These are phyloP conservation scores for Ptychodera flava DNA, from an alignment of 35 echinoderm and acorn worm genomes.

Conservation along the genomic window DNA sequence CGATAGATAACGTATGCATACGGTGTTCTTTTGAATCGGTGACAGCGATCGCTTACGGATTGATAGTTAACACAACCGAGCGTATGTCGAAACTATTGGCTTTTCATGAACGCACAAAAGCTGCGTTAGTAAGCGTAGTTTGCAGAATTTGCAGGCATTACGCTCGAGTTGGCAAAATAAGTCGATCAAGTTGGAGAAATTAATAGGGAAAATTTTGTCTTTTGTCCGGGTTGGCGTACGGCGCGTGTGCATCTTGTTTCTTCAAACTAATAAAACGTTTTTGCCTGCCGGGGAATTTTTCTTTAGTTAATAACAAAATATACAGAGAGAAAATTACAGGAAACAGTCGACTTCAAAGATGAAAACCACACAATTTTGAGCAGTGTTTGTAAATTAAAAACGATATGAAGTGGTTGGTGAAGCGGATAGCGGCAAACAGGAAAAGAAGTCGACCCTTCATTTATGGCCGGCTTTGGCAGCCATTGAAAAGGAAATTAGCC, in stretches of 20 bases:
- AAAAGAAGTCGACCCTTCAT: neutral
- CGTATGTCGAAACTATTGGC: neutral
- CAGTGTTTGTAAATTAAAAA: neutral
- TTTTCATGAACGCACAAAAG: neutral
- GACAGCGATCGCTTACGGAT: neutral
- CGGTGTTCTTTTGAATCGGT: neutral
- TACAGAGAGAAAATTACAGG: neutral
- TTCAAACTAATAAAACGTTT: neutral
- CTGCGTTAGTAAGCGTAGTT: neutral
- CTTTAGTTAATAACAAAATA: neutral
- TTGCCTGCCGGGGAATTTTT: neutral
- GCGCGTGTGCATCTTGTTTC: neutral
- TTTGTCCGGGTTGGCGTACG: neutral
- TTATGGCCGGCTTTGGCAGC: neutral
- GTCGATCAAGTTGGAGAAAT: neutral
- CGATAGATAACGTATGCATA: neutral
- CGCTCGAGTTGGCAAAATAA: neutral
- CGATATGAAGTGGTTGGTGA: neutral
- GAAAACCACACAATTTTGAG: neutral
- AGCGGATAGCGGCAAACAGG: neutral
- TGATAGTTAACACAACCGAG: neutral
- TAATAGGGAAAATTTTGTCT: neutral
- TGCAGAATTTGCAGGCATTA: neutral
- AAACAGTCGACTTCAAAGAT: neutral
- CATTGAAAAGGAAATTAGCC: neutral